A percentile compares a stretch with the other conserved stretches of the same genome.
These are phyloP conservation scores for Hemiprocne comata DNA, from an alignment of 2,113 vertebrate species.

Conservation along the genomic window DNA sequence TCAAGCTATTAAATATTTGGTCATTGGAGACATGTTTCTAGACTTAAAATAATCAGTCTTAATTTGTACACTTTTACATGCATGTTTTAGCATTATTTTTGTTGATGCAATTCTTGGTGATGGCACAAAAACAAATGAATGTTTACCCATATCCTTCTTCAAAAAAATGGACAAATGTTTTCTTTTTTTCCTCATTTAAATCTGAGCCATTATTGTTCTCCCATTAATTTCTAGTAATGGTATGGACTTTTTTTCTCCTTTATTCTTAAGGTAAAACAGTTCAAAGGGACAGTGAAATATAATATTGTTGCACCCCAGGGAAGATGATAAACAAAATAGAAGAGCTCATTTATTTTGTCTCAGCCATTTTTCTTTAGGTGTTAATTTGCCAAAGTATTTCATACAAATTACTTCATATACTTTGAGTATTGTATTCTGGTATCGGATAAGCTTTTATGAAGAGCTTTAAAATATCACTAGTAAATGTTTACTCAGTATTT, in stretches of 20 bases:
- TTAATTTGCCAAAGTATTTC: conserved; percentile 81
- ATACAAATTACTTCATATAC: conserved; percentile 57
- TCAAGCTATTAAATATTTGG: background rate
- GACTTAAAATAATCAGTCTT: background rate
- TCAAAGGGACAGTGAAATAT: conserved; percentile 55
- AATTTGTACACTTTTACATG: background rate
- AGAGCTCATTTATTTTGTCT: conserved; percentile 55
- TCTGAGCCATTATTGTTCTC: background rate
- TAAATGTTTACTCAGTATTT: conserved; percentile 80
- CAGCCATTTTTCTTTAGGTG: conserved; percentile 68
- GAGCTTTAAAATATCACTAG: conserved; percentile 66
- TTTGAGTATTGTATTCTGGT: conserved; percentile 55
- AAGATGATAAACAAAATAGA: conserved; percentile 47
- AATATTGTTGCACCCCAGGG: conserved; percentile 10
- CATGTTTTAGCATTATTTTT: background rate
- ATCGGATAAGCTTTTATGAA: conserved; percentile 77
- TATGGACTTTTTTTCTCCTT: background rate
- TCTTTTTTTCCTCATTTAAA: background rate
- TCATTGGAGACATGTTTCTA: background rate
- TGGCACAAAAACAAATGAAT: background rate
- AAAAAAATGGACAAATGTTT: background rate
- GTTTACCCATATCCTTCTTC: background rate
- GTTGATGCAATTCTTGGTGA: background rate
- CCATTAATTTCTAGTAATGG: background rate
- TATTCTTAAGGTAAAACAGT: conserved; percentile 44